phyloP scores from a whole-genome alignment of 2,113 vertebrate genomes.

The Morone saxatilis region DNA sequence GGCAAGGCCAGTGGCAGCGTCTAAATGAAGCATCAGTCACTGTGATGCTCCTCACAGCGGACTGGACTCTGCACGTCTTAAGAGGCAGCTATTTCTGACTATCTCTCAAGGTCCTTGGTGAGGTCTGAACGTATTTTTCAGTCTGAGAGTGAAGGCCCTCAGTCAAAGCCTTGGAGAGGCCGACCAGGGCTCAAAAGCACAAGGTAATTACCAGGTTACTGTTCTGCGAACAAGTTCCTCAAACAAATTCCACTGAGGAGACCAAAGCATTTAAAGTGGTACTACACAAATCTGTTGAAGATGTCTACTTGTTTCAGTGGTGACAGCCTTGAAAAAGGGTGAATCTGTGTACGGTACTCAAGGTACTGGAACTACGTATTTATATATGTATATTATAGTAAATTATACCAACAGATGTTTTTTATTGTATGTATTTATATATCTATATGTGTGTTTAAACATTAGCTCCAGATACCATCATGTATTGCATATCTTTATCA shows the following conservation, averaged over 20 bases:
- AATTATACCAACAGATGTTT: too few species aligned
- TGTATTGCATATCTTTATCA: background rate
- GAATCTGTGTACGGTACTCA: background rate
- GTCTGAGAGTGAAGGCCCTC: slow-evolving; percentile 27
- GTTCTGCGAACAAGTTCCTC: slow-evolving; percentile 41
- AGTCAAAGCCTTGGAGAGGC: slow-evolving; percentile 55
- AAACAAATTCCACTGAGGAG: slow-evolving; percentile 42
- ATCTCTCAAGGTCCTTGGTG: slow-evolving; percentile 51
- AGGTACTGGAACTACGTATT: background rate
- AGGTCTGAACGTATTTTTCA: slow-evolving; percentile 39
- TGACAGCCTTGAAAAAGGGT: slow-evolving; percentile 1
- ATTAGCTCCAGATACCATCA: too few species aligned
- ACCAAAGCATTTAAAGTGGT: slow-evolving; percentile 36
- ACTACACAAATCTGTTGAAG: slow-evolving; percentile 34
- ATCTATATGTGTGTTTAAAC: background rate
- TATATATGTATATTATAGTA: too few species aligned
- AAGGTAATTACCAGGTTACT: slow-evolving; percentile 64
- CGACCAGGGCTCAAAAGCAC: slow-evolving; percentile 25
- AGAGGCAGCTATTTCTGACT: slow-evolving; percentile 68
- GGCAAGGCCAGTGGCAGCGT: slow-evolving; percentile 37
- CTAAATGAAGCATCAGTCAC: slow-evolving; percentile 61
- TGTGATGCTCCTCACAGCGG: slow-evolving; percentile 51
- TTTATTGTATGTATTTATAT: background rate
- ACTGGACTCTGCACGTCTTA: slow-evolving; percentile 46
- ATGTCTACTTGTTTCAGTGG: background rate